phyloP scores from a whole-genome alignment of 2,113 vertebrate species.

The Elanoides forficatus region DNA sequence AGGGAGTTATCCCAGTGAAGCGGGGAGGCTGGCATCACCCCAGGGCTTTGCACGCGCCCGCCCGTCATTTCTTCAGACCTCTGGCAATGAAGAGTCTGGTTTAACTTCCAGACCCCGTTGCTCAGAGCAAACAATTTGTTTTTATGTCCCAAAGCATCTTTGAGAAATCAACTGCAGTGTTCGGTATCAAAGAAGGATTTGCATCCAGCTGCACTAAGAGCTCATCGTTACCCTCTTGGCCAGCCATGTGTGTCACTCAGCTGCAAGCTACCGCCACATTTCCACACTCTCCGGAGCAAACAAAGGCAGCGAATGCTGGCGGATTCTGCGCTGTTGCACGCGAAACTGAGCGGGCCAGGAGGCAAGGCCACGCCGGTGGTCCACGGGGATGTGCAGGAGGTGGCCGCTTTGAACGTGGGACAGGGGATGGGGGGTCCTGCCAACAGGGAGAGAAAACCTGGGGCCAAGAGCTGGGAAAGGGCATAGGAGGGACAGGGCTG shows the following conservation, averaged over 20 bases:
- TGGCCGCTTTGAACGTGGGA: fast-evolving
- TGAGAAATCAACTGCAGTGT: neutral
- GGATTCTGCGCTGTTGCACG: neutral
- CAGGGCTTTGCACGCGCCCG: neutral
- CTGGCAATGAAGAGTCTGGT: neutral
- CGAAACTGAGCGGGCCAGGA: neutral
- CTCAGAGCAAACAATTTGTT: neutral
- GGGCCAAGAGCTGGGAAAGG: neutral
- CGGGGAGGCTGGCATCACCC: neutral
- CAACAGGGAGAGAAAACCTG: neutral
- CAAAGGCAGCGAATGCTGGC: neutral
- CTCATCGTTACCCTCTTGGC: neutral
- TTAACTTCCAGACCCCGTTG: neutral
- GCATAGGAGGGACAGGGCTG: neutral
- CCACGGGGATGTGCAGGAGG: neutral
- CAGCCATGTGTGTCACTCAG: neutral
- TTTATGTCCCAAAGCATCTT: neutral
- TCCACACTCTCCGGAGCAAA: neutral
- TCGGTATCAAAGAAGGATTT: neutral
- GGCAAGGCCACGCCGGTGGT: neutral
- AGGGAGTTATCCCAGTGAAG: neutral
- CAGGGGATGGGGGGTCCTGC: neutral
- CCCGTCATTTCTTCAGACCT: neutral
- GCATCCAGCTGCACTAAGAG: neutral
- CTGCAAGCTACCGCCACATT: neutral